These are phyloP conservation scores for Enteromius anoplus DNA, from an alignment of 2,797 vertebrate species.

Conservation along the genomic window DNA sequence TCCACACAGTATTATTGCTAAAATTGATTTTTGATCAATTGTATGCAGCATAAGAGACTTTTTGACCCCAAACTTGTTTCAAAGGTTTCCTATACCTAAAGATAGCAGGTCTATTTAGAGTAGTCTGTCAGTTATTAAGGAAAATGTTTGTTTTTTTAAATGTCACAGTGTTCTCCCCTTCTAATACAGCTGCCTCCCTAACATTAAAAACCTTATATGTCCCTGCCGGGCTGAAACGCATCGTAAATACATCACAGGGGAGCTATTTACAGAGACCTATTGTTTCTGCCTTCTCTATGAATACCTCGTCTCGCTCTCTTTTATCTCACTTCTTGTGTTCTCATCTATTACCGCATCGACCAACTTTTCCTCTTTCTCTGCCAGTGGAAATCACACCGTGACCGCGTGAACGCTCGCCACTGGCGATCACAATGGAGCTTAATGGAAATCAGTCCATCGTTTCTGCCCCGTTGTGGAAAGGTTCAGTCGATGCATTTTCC, in stretches of 20 bases:
- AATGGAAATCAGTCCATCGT: constrained; percentile 34
- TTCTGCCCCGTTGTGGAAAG: constrained; percentile 9
- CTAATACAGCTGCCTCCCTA: neutral
- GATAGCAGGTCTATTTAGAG: neutral
- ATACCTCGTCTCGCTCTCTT: constrained; percentile 65
- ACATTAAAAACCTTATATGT: constrained; percentile 20
- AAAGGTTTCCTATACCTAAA: neutral
- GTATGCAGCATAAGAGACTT: neutral
- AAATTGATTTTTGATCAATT: neutral
- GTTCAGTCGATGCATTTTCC: neutral
- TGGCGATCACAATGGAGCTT: constrained; percentile 7
- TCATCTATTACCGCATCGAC: constrained; percentile 56
- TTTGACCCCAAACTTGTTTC: neutral
- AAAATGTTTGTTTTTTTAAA: neutral
- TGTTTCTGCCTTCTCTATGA: constrained; percentile 62
- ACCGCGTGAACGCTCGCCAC: neutral
- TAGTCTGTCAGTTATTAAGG: neutral
- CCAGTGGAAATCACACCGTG: constrained; percentile 22
- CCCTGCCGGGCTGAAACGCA: neutral
- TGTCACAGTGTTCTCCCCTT: neutral
- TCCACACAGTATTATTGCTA: neutral
- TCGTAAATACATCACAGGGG: constrained; percentile 67
- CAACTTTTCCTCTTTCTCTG: constrained; percentile 39
- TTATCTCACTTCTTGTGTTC: constrained; percentile 63
- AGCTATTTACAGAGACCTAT: constrained; percentile 73